phyloP scores from a whole-genome alignment of 2,113 vertebrate species.

The Petaurus breviceps region DNA sequence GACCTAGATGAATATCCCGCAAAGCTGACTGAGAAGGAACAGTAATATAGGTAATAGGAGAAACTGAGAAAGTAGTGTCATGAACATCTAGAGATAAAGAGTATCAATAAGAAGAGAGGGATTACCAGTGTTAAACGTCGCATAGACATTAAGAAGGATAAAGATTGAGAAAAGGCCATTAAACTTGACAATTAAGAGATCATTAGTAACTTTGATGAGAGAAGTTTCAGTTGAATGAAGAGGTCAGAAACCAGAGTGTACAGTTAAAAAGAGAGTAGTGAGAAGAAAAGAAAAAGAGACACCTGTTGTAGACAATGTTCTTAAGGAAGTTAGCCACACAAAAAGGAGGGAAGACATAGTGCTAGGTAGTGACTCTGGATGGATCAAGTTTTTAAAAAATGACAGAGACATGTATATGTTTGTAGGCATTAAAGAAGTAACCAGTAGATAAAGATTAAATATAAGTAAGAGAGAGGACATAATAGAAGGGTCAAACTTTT shows the following conservation, averaged over 20 bases:
- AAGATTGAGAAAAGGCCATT: background rate
- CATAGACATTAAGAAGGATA: background rate
- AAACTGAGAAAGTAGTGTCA: background rate
- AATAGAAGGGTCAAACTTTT: background rate
- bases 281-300: background rate
- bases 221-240: background rate
- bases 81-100: background rate
- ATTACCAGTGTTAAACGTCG: background rate
- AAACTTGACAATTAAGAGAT: background rate
- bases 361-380: background rate
- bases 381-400: background rate
- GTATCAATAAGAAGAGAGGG: background rate
- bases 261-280: background rate
- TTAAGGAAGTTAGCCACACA: background rate
- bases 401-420: too few relatives aligned
- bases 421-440: background rate
- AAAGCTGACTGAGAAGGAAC: background rate
- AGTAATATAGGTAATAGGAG: background rate
- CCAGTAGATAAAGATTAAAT: background rate
- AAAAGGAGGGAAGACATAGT: background rate
- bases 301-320: background rate
- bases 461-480: background rate
- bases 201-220: background rate
- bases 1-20: background rate
- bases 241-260: background rate